Percentiles rank a stretch among this genome's conserved stretches.
Evolutionary conservation across 2,797 vertebrate species (phyloP).

Genomic region (Anguilla pacifica): DNA sequence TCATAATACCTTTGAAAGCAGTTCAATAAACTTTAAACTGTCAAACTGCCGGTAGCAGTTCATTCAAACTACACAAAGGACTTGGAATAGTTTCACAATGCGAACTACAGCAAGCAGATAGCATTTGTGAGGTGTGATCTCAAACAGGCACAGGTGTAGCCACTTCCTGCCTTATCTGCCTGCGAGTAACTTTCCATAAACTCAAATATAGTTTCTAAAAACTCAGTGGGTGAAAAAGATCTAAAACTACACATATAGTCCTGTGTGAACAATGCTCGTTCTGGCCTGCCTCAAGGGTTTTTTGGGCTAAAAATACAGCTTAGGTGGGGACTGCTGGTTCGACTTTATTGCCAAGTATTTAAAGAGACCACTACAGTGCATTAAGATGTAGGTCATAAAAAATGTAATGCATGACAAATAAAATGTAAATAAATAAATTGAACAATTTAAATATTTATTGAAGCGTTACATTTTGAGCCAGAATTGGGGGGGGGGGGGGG

Average conservation of each 20-base stretch:
- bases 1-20: neutral
- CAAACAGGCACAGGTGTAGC: constrained; percentile 37
- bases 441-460: too few relatives aligned
- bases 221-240: neutral
- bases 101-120: neutral
- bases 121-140: neutral
- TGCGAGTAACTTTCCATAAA: constrained; percentile 29
- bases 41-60: neutral
- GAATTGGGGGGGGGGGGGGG: too few relatives aligned
- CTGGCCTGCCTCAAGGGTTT: too few relatives aligned
- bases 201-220: neutral
- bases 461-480: too few relatives aligned
- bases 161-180: constrained; percentile 42
- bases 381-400: too few relatives aligned
- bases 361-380: too few relatives aligned
- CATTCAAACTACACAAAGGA: neutral
- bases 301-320: too few relatives aligned
- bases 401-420: too few relatives aligned
- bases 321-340: too few relatives aligned
- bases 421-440: too few relatives aligned
- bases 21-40: neutral
- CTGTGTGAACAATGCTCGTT: neutral
- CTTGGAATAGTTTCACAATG: neutral
- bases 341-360: too few relatives aligned
- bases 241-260: neutral